Evolutionary conservation across 2,797 vertebrate genomes (phyloP).

Genomic region (Huso huso): DNA sequence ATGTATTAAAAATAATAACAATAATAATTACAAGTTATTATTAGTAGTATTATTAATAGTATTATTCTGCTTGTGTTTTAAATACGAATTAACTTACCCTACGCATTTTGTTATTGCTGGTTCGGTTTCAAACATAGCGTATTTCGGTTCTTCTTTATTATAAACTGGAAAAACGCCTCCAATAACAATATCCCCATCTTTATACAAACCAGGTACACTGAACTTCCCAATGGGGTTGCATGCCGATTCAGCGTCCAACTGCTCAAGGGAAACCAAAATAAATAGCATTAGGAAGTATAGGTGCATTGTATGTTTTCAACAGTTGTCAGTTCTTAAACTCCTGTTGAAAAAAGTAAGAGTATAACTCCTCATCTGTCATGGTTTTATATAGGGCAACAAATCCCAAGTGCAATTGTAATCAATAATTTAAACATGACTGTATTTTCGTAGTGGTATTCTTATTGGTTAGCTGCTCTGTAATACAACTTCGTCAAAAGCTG

Average conservation of each 20-base stretch:
- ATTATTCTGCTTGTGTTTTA: no score
- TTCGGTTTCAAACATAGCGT: constrained; percentile 34
- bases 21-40: no score
- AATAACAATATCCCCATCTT: constrained; percentile 53
- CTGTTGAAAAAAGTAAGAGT: no score
- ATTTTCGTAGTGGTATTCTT: no score
- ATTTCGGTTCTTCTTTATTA: constrained; percentile 47
- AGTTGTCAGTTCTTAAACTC: no score
- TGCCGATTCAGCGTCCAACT: constrained; percentile 23
- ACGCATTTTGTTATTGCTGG: constrained; percentile 39
- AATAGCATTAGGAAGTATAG: constrained; percentile 10
- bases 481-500: no score
- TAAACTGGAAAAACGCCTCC: constrained; percentile 64
- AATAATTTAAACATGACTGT: no score
- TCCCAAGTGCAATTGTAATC: no score
- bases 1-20: constrained; percentile 7
- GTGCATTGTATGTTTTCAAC: constrained; percentile 19
- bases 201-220: constrained; percentile 44
- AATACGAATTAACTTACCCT: constrained; percentile 37
- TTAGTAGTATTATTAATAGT: no score
- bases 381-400: no score
- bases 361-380: no score
- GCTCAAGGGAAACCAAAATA: constrained; percentile 25
- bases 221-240: constrained; percentile 45
- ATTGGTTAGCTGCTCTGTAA: no score